These are phyloP conservation scores for Sphenodon punctatus DNA, from an alignment of 2,797 vertebrate species.

Conservation along the genomic window DNA sequence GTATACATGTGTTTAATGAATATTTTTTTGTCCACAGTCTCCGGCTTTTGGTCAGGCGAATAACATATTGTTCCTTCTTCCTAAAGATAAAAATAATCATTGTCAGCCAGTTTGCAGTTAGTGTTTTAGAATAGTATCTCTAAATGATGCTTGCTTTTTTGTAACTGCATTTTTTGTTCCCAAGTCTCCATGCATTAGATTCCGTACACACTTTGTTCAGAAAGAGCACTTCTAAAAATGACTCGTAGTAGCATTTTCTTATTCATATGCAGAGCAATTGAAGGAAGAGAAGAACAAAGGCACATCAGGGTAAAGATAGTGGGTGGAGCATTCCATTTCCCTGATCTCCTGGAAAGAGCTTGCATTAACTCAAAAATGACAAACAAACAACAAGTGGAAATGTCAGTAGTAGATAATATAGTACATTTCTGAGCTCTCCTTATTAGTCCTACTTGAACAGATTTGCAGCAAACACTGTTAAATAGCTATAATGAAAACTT, in stretches of 20 bases:
- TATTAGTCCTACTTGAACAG: slow-evolving; percentile 24
- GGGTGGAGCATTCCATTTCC: slow-evolving; percentile 33
- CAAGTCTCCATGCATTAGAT: slow-evolving; percentile 34
- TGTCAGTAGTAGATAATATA: not conserved
- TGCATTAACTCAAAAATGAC: slow-evolving; percentile 5
- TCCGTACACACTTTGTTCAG: slow-evolving; percentile 45
- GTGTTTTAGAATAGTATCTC: slow-evolving; percentile 47
- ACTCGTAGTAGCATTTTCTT: slow-evolving; percentile 20
- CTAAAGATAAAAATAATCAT: slow-evolving; percentile 51
- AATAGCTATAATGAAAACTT: slow-evolving; percentile 16
- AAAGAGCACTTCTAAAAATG: slow-evolving; percentile 38
- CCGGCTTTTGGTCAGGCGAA: slow-evolving; percentile 7
- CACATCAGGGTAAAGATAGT: slow-evolving; percentile 33
- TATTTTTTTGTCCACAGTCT: slow-evolving; percentile 20
- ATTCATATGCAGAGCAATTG: slow-evolving; percentile 14
- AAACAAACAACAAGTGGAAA: slow-evolving; percentile 27
- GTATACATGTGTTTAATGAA: not conserved
- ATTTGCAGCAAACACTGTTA: slow-evolving; percentile 13
- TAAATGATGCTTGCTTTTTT: slow-evolving; percentile 36
- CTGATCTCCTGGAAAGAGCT: slow-evolving; percentile 25
- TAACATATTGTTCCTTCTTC: not conserved
- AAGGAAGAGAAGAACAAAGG: slow-evolving; percentile 57
- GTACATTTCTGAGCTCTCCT: slow-evolving; percentile 4
- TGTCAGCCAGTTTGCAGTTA: slow-evolving; percentile 55
- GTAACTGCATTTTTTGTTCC: slow-evolving; percentile 52